These are phyloP conservation scores for Neosalanx taihuensis DNA, from an alignment of 2,797 vertebrate species.

Conservation along the genomic window DNA sequence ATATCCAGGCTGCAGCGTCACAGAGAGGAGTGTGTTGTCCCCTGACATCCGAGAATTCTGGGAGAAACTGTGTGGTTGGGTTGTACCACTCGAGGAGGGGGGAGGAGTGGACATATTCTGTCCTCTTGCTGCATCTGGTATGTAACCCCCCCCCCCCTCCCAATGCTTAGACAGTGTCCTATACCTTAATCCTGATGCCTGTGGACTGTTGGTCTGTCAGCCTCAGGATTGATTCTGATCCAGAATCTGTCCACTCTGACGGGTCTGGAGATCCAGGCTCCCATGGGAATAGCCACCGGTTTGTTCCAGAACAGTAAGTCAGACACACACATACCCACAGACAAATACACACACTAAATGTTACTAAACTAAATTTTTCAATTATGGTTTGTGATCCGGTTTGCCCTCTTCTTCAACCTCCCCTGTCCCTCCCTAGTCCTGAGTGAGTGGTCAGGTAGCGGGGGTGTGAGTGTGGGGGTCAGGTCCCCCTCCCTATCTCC, in stretches of 20 bases:
- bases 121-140: constrained; percentile 84
- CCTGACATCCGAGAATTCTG: constrained; percentile 80
- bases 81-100: constrained; percentile 67
- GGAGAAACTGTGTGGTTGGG: constrained; percentile 75
- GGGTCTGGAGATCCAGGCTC: constrained; percentile 72
- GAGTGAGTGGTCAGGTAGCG: constrained; percentile 76
- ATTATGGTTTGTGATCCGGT: neutral
- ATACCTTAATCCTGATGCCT: neutral
- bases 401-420: neutral
- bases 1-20: constrained; percentile 69
- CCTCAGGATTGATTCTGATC: constrained; percentile 73
- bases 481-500: constrained; percentile 37
- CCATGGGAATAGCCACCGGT: constrained; percentile 76
- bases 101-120: constrained; percentile 81
- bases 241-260: constrained; percentile 74
- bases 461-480: neutral
- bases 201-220: constrained; percentile 52
- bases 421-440: constrained; percentile 67
- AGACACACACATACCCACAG: neutral
- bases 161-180: neutral
- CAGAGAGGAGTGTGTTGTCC: constrained; percentile 65
- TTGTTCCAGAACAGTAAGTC: constrained; percentile 84
- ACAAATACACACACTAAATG: neutral
- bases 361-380: neutral
- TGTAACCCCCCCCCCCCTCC: constrained; percentile 26